Base-by-base conservation (phyloP, 2,113 vertebrate species). In the Sitta europaea region DNA sequence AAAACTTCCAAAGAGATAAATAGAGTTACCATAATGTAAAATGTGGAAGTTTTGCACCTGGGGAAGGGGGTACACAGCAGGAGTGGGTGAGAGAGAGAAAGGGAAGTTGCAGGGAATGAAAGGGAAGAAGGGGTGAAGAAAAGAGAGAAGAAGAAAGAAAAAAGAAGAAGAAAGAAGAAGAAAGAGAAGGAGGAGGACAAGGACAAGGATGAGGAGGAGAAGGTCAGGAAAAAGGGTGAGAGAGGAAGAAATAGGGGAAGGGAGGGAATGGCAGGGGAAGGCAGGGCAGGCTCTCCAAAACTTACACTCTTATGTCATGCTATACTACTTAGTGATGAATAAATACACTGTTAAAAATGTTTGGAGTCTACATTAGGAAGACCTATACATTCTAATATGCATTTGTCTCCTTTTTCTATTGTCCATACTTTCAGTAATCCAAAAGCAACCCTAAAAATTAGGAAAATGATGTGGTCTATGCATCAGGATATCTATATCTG, bases 61-160 rank as follows among this genome's bases (percentile, higher is more conserved):
- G 1, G 1, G 5, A 81, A 55, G 16, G 10, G 11, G 13, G 14
- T 5, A 8, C 33, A 1, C 1, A 6, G 4, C 10, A 6, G 12
- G 14, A 43, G 36, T 22, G 18, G 14, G 5, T 28, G 43, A 31
- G 27, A 66, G 18, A 33, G 11, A 57, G 31, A 75, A 40, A 45
- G 11, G 17, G 18, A 22, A 10, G 20, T 28, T 51, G 67, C 29
- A 54, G 24, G 15, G 22, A 25, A 28, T 42, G 42, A 42, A 42
- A 42, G 14, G 42, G 14, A 12, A 33, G 17, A 8, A 28, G 42
- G 6, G 20, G n/a, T n/a, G n/a, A n/a, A n/a, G n/a, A n/a, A n/a
- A n/a, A n/a, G n/a, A n/a, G n/a, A n/a, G n/a, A n/a, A n/a, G n/a
- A n/a, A n/a, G n/a, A n/a, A n/a, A n/a, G n/a, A n/a, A n/a, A 11